Percentiles rank a stretch among this genome's conserved stretches.
phyloP scores from a whole-genome alignment of 2,888 invertebrate species.

The Tetragnatha montana region DNA sequence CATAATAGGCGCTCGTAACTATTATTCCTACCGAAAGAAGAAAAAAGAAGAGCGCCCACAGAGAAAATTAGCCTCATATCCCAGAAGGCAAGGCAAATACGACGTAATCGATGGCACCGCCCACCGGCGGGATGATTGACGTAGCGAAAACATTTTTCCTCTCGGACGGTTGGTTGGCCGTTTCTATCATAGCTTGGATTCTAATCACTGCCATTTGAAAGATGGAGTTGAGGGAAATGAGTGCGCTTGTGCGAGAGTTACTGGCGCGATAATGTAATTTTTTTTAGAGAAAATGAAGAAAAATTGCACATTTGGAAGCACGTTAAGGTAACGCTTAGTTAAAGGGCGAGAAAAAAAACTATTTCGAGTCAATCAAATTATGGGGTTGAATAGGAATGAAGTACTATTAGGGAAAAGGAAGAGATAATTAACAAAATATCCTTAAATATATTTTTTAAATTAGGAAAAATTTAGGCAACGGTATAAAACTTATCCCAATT shows the following conservation, averaged over 20 bases:
- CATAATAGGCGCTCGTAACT: slow-evolving; percentile 42
- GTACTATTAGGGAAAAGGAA: too few species aligned
- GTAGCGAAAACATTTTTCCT: slow-evolving; percentile 42
- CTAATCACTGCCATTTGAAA: slow-evolving; percentile 35
- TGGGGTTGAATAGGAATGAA: too few species aligned
- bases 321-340: too few species aligned
- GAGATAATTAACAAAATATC: too few species aligned
- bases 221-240: slow-evolving; percentile 18
- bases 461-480: too few species aligned
- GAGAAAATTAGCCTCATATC: slow-evolving; percentile 39
- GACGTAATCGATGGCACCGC: slow-evolving; percentile 48
- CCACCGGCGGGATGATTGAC: slow-evolving; percentile 49
- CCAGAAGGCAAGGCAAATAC: slow-evolving; percentile 12
- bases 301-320: not conserved
- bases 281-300: slow-evolving; percentile 39
- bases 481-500: too few species aligned
- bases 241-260: slow-evolving; percentile 35
- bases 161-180: slow-evolving; percentile 38
- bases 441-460: too few species aligned
- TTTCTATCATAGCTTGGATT: slow-evolving; percentile 27
- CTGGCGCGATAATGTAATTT: slow-evolving; percentile 49
- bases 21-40: not conserved
- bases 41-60: slow-evolving; percentile 13
- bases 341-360: too few species aligned
- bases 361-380: too few species aligned